These are phyloP conservation scores for Hydrotaea cyrtoneurina DNA, from an alignment of 2,888 invertebrate species.

Conservation along the genomic window DNA sequence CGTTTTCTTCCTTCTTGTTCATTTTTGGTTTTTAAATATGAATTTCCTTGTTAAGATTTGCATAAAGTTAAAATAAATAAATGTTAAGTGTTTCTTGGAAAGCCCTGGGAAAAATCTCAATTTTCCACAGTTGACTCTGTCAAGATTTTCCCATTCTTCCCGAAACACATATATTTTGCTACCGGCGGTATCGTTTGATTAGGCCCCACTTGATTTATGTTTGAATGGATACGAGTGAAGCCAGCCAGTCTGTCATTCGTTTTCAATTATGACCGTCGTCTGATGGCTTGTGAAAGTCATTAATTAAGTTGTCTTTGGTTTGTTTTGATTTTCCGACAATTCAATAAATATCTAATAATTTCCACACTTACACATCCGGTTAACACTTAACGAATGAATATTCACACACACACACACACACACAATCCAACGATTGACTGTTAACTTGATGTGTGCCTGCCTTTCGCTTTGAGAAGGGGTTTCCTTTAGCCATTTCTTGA, in stretches of 20 bases:
- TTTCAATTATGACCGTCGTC: conserved; percentile 37
- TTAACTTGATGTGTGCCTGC: not conserved
- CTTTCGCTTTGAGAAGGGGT: not conserved
- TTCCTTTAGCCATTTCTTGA: conserved; percentile 14
- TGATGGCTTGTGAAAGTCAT: conserved; percentile 47
- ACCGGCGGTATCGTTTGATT: not conserved
- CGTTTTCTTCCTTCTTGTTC: too few relatives aligned
- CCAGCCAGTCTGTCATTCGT: not conserved
- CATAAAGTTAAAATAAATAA: not conserved
- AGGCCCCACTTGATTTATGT: not conserved
- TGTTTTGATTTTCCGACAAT: not conserved
- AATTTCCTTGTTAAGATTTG: too few relatives aligned
- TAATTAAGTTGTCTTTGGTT: conserved; percentile 34
- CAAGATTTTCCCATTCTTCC: not conserved
- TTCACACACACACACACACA: not conserved
- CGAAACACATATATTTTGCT: too few relatives aligned
- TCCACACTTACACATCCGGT: conserved; percentile 50
- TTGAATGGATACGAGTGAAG: not conserved
- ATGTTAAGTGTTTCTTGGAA: not conserved
- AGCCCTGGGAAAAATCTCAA: not conserved
- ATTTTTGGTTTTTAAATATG: too few relatives aligned
- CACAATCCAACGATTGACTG: not conserved
- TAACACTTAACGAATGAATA: conserved; percentile 11
- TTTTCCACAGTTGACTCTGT: not conserved
- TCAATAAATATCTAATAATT: conserved; percentile 43